Conservation (phyloP, 2,113 vertebrate genomes). For the Cygnus buccinator region DNA sequence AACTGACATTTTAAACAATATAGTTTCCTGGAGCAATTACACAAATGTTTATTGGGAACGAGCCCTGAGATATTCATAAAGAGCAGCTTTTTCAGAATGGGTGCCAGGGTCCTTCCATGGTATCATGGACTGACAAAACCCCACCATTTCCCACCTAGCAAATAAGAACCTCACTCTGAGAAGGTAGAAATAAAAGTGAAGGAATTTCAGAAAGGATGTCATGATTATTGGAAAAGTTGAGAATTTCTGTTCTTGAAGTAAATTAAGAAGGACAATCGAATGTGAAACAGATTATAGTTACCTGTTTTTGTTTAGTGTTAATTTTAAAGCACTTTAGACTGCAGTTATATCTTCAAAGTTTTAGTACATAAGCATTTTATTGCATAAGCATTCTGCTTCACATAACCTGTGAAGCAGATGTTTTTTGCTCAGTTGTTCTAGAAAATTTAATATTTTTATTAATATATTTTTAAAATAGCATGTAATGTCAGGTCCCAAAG, state of each 20-base stretch:
- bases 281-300: background rate
- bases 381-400: background rate
- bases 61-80: background rate
- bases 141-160: background rate
- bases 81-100: background rate
- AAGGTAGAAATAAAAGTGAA: background rate
- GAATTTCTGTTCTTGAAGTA: background rate
- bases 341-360: background rate
- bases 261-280: background rate
- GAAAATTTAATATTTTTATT: background rate
- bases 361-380: background rate
- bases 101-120: background rate
- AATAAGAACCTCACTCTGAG: background rate
- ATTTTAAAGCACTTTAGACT: background rate
- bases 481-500: background rate
- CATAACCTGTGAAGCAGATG: background rate
- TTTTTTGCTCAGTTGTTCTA: background rate
- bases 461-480: background rate
- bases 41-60: background rate
- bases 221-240: background rate
- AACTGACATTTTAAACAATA: constrained; percentile 7
- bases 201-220: background rate
- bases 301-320: background rate
- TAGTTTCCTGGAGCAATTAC: background rate
- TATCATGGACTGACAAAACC: background rate